Percentiles rank a stretch among this genome's conserved stretches.
phyloP scores from a whole-genome alignment of 2,888 invertebrate genomes.

The Carterocephalus palaemon region DNA sequence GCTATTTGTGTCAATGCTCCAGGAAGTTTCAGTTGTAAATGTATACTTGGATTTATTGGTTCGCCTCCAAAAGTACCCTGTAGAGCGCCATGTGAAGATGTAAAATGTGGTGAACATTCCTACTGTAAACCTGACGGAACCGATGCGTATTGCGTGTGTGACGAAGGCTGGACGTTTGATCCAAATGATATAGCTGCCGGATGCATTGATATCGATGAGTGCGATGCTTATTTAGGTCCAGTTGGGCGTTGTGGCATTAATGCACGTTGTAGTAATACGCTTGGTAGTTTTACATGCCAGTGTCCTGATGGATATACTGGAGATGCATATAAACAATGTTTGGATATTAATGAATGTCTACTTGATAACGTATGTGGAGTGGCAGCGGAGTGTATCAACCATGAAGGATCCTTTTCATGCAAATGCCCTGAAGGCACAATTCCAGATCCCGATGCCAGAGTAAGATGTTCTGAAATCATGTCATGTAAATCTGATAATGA shows the following conservation, averaged over 20 bases:
- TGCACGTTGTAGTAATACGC: slow-evolving; percentile 88
- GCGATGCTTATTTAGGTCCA: slow-evolving; percentile 86
- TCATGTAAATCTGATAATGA: slow-evolving; percentile 86
- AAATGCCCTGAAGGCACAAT: slow-evolving; percentile 89
- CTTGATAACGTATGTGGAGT: slow-evolving; percentile 85
- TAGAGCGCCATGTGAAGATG: slow-evolving; percentile 95
- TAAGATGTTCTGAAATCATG: slow-evolving; percentile 89
- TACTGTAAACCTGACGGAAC: slow-evolving; percentile 92
- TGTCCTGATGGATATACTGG: slow-evolving; percentile 93
- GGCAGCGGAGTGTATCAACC: slow-evolving; percentile 89
- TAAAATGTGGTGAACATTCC: slow-evolving; percentile 92
- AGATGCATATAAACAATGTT: slow-evolving; percentile 88
- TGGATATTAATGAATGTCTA: slow-evolving; percentile 91
- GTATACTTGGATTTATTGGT: slow-evolving; percentile 89
- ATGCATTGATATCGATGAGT: slow-evolving; percentile 95
- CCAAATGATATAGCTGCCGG: slow-evolving; percentile 93
- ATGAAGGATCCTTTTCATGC: slow-evolving; percentile 87
- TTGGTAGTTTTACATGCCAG: slow-evolving; percentile 88
- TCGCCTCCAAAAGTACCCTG: slow-evolving; percentile 88
- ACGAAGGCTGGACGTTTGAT: slow-evolving; percentile 95
- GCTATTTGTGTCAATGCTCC: slow-evolving; percentile 88
- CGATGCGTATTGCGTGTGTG: slow-evolving; percentile 94
- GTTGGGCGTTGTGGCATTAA: slow-evolving; percentile 91
- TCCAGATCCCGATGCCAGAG: slow-evolving; percentile 90
- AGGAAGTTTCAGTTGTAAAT: slow-evolving; percentile 90